Conservation (phyloP, 2,113 vertebrate species). For the Lepus americanus region DNA sequence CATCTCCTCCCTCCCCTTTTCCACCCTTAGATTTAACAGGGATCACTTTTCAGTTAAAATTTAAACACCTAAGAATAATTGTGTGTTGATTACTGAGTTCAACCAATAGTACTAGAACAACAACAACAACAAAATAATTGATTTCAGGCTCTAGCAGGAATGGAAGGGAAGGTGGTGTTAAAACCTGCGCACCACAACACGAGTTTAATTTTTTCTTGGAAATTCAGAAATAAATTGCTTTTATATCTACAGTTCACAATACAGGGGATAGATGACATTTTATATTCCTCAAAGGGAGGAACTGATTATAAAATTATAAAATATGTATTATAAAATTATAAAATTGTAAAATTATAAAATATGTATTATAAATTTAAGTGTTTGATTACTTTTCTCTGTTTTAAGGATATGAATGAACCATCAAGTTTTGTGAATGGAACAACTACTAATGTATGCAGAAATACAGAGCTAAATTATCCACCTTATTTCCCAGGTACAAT, state of each 20-base stretch:
- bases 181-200: not conserved
- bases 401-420: constrained; percentile 96
- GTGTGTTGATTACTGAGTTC: too few species aligned
- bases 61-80: too few species aligned
- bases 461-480: constrained; percentile 84
- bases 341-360: not conserved
- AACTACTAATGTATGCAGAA: constrained; percentile 81
- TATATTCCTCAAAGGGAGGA: not conserved
- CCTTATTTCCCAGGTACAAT: constrained; percentile 93
- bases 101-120: too few species aligned
- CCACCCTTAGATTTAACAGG: too few species aligned
- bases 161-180: not conserved
- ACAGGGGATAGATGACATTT: not conserved
- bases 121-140: not conserved
- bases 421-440: constrained; percentile 93
- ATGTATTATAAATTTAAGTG: not conserved
- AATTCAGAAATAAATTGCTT: not conserved
- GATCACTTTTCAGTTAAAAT: too few species aligned
- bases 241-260: not conserved
- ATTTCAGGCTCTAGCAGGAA: not conserved
- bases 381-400: not conserved
- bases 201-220: constrained; percentile 4
- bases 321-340: not conserved
- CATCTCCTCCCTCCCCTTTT: too few species aligned
- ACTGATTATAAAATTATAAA: not conserved